Conservation (phyloP, 2,113 vertebrate species). For the Electrona antarctica region DNA sequence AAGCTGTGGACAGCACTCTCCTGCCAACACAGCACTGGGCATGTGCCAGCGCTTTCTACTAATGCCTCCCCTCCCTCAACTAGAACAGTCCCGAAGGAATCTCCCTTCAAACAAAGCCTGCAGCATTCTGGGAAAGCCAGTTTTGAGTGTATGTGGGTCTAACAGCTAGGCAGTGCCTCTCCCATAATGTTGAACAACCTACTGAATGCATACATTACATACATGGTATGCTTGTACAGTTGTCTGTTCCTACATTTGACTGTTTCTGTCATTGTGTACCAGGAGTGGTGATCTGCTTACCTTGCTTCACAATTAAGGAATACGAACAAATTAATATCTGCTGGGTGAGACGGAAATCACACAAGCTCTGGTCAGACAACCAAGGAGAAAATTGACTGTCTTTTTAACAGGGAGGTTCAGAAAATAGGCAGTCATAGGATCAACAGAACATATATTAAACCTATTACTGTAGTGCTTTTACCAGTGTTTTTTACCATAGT, state of each 20-base stretch:
- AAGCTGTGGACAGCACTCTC: slow-evolving; percentile 69
- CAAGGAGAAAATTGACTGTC: slow-evolving; percentile 17
- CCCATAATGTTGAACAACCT: neutral
- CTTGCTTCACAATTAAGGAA: neutral
- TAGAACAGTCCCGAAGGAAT: slow-evolving; percentile 60
- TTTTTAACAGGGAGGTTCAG: slow-evolving; percentile 1
- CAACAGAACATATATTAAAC: slow-evolving; percentile 7
- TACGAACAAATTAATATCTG: neutral
- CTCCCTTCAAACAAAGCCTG: slow-evolving; percentile 65
- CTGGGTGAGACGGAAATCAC: neutral
- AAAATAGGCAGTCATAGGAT: slow-evolving; percentile 12
- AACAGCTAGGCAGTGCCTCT: too few species aligned
- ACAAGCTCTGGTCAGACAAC: slow-evolving; percentile 7
- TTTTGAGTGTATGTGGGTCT: slow-evolving; percentile 51
- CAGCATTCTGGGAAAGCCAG: slow-evolving; percentile 73
- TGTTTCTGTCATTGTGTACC: neutral
- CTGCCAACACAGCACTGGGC: slow-evolving; percentile 57
- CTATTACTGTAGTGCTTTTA: too few species aligned
- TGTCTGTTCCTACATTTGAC: neutral
- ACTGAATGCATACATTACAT: neutral
- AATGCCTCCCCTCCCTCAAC: slow-evolving; percentile 48
- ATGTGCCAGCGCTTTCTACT: slow-evolving; percentile 66
- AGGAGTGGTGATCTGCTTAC: slow-evolving; percentile 7
- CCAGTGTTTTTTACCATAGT: too few species aligned
- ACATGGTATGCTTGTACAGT: neutral